Conservation (phyloP, 2,113 vertebrate species). For the Coreoperca whiteheadi region DNA sequence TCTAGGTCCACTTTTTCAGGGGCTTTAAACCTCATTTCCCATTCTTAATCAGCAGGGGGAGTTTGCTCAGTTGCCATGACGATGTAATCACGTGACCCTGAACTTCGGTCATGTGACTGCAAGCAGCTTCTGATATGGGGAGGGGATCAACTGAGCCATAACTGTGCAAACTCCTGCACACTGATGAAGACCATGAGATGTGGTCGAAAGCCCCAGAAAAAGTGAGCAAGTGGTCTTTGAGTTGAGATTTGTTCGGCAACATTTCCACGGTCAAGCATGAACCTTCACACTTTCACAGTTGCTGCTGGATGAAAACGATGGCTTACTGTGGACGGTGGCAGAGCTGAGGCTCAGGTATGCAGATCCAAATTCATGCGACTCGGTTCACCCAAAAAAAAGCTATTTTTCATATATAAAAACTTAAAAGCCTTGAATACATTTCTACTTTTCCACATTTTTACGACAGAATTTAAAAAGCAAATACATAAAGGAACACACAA, state of each 20-base stretch:
- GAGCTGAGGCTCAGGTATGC: no score
- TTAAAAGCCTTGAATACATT: no score
- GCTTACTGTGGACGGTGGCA: not conserved
- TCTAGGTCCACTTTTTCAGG: not conserved
- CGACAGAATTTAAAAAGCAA: no score
- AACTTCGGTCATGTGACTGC: not conserved
- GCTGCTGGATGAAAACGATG: not conserved
- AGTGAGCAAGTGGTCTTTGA: rapidly evolving
- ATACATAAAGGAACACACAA: no score
- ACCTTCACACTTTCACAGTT: not conserved
- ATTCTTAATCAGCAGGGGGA: not conserved
- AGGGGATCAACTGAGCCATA: not conserved
- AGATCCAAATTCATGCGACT: not conserved
- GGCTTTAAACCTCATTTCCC: not conserved
- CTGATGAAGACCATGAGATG: not conserved
- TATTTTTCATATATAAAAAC: no score
- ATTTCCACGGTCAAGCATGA: not conserved
- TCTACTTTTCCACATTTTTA: no score
- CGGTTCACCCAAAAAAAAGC: no score
- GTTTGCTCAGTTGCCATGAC: not conserved
- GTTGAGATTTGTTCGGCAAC: not conserved
- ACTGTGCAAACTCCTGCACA: no score
- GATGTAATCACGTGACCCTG: not conserved
- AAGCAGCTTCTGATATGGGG: not conserved
- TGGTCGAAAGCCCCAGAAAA: not conserved